These are phyloP conservation scores for Euphydryas editha DNA, from an alignment of 2,888 invertebrate species.

Conservation along the genomic window DNA sequence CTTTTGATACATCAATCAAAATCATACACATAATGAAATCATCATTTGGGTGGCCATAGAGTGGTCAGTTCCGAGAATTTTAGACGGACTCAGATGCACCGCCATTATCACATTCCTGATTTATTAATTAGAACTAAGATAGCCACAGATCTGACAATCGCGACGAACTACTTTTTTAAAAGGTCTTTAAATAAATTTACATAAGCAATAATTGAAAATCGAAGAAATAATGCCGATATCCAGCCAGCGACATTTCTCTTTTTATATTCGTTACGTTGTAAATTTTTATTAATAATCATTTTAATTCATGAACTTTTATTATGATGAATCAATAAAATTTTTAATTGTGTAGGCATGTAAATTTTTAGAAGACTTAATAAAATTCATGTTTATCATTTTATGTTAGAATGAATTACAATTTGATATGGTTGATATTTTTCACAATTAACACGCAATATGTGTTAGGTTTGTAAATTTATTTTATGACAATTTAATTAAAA, in stretches of 20 bases:
- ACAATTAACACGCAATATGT: conserved; percentile 43
- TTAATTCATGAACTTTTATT: conserved; percentile 23
- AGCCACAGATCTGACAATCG: conserved; percentile 40
- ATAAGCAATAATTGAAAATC: conserved; percentile 30
- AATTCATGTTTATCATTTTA: conserved; percentile 40
- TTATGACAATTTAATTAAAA: background rate
- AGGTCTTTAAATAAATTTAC: conserved; percentile 34
- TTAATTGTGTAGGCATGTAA: conserved; percentile 23
- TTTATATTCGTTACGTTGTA: conserved; percentile 3
- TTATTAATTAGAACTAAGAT: conserved; percentile 78
- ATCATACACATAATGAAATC: conserved; percentile 84
- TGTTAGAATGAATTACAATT: conserved; percentile 46
- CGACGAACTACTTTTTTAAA: conserved; percentile 37
- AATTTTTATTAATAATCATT: conserved; percentile 6
- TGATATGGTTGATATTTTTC: conserved; percentile 44
- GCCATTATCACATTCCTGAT: conserved; percentile 81
- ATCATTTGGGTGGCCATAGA: conserved; percentile 84
- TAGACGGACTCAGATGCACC: conserved; percentile 57
- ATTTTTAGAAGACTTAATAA: conserved; percentile 24
- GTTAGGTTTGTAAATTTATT: conserved; percentile 41
- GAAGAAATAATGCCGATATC: conserved; percentile 1
- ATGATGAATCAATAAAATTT: conserved; percentile 30
- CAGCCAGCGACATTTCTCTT: background rate
- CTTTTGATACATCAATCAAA: conserved; percentile 82
- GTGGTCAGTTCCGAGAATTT: conserved; percentile 72